Percentiles rank a stretch among this genome's conserved stretches.
These are phyloP conservation scores for Philypnodon macrostomus DNA, from an alignment of 2,797 vertebrate genomes.

Conservation along the genomic window DNA sequence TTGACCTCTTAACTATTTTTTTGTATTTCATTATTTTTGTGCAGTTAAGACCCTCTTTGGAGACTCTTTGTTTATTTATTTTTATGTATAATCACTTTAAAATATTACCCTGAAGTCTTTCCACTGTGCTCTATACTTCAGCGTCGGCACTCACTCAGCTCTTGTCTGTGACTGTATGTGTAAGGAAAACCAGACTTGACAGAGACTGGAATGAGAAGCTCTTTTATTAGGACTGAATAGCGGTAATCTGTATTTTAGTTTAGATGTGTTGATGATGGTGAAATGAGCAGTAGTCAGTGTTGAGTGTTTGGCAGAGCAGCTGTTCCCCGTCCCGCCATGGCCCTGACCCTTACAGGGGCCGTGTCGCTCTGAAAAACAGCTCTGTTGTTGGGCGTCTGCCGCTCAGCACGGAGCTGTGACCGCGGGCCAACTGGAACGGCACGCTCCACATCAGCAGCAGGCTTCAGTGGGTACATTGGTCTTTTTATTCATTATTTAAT, in stretches of 20 bases:
- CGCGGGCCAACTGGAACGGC: slow-evolving; percentile 36
- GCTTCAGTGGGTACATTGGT: no score
- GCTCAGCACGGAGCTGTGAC: slow-evolving; percentile 43
- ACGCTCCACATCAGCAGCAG: slow-evolving; percentile 15
- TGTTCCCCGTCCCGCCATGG: slow-evolving; percentile 58
- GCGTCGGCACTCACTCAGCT: neutral
- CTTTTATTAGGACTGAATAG: slow-evolving; percentile 49
- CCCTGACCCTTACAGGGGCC: slow-evolving; percentile 68
- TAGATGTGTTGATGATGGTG: slow-evolving; percentile 59
- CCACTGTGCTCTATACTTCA: no score
- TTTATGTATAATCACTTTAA: neutral
- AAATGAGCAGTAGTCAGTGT: slow-evolving; percentile 70
- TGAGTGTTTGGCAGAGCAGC: slow-evolving; percentile 71
- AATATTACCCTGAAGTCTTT: neutral
- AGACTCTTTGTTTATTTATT: neutral
- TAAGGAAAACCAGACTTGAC: slow-evolving; percentile 28
- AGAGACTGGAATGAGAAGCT: slow-evolving; percentile 36
- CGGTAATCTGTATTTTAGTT: slow-evolving; percentile 64
- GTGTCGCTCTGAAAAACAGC: slow-evolving; percentile 60
- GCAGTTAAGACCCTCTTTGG: neutral
- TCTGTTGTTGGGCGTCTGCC: slow-evolving; percentile 52
- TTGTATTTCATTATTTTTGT: neutral
- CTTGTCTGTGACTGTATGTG: neutral
- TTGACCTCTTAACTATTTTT: no score
- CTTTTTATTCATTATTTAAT: neutral